phyloP scores from a whole-genome alignment of 2,888 invertebrate species.

The Ennomos quercinarius region DNA sequence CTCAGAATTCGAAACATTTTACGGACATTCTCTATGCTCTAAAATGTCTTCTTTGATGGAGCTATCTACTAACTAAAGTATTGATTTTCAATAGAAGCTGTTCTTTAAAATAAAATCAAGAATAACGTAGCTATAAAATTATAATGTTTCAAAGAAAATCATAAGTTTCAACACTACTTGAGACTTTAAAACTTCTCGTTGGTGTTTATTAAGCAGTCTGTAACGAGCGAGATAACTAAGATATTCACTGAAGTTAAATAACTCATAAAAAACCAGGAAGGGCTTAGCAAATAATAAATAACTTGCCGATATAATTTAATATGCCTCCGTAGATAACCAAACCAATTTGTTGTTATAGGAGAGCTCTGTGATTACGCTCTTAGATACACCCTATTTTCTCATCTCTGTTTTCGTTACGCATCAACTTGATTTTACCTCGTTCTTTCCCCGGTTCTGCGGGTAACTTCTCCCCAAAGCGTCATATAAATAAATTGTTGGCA shows the following conservation, averaged over 20 bases:
- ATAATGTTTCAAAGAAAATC: conserved; percentile 16
- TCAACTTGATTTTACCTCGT: conserved; percentile 81
- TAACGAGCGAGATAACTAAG: conserved; percentile 2
- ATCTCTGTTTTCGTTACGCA: conserved; percentile 67
- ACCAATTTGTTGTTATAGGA: conserved; percentile 56
- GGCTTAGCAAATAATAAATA: conserved; percentile 2
- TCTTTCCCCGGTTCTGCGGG: conserved; percentile 69
- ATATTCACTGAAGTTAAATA: not conserved
- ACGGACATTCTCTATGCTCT: too few relatives aligned
- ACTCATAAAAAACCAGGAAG: too few relatives aligned
- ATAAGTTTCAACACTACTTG: conserved; percentile 20
- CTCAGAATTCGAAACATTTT: too few relatives aligned
- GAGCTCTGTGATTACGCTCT: conserved; percentile 61
- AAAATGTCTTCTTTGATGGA: too few relatives aligned
- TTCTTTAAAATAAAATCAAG: conserved; percentile 3
- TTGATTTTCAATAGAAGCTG: not conserved
- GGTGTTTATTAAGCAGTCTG: conserved; percentile 20
- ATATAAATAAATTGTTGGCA: conserved; percentile 85
- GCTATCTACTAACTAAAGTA: not conserved
- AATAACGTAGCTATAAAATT: not conserved
- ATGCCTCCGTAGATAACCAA: conserved; percentile 19
- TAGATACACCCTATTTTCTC: conserved; percentile 68
- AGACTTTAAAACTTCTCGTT: conserved; percentile 9
- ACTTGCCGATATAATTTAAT: conserved; percentile 21
- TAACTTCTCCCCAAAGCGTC: conserved; percentile 83